Conservation (phyloP, 2,797 vertebrate species). For the Trachops cirrhosus region DNA sequence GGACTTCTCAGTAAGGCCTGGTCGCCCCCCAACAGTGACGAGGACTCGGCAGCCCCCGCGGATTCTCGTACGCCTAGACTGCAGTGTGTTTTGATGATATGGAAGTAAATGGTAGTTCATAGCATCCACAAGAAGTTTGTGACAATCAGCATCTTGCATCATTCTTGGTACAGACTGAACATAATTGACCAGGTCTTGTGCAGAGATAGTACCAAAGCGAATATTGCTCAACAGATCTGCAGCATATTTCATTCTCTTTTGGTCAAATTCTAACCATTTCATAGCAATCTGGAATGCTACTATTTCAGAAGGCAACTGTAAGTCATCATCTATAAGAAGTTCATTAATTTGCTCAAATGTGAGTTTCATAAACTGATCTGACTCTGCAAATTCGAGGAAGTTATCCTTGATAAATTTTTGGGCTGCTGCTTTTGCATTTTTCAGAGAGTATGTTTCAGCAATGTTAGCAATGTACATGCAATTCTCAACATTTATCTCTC, state of each 20-base stretch:
- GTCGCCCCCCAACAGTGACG: slow-evolving; percentile 95
- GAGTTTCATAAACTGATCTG: slow-evolving; percentile 98
- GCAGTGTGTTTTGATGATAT: slow-evolving; percentile 97
- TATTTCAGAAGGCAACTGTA: slow-evolving; percentile 97
- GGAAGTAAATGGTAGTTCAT: slow-evolving; percentile 99
- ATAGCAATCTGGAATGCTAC: slow-evolving; percentile 98
- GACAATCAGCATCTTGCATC: slow-evolving; percentile 98
- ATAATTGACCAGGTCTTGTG: slow-evolving; percentile 96
- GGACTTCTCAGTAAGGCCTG: slow-evolving; percentile 97
- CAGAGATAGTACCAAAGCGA: slow-evolving; percentile 98
- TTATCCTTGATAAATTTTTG: slow-evolving; percentile 98
- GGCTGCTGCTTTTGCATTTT: slow-evolving; percentile 91
- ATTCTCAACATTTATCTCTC: slow-evolving; percentile 97
- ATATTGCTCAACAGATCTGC: slow-evolving; percentile 94
- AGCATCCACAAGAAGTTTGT: slow-evolving; percentile 97
- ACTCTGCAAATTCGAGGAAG: slow-evolving; percentile 99
- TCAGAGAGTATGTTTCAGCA: slow-evolving; percentile 95
- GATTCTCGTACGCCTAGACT: slow-evolving; percentile 98
- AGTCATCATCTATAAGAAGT: slow-evolving; percentile 94
- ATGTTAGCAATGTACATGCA: slow-evolving; percentile 98
- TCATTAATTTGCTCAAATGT: slow-evolving; percentile 99
- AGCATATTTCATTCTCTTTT: slow-evolving; percentile 96
- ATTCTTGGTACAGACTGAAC: slow-evolving; percentile 97
- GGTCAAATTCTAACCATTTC: slow-evolving; percentile 99
- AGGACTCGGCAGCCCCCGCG: slow-evolving; percentile 95